Percentiles rank a stretch among this genome's conserved stretches.
Evolutionary conservation across 1,140 invertebrate species (phyloP).

Genomic region (Dreissena polymorpha): DNA sequence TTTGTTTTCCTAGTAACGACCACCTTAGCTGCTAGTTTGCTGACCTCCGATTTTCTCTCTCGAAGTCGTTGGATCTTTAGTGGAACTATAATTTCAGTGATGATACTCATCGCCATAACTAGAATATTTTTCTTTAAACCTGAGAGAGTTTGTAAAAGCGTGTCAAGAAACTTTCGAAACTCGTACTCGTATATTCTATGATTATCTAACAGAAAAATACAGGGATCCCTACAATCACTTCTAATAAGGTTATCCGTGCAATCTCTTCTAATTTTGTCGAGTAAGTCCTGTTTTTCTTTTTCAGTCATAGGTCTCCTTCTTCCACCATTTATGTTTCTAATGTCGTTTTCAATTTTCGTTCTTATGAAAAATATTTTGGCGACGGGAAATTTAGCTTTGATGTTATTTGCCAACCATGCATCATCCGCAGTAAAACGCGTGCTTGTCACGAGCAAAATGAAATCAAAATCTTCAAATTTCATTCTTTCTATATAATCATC

Average conservation of each 20-base stretch:
- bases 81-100: too few species aligned
- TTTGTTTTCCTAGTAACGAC: too few species aligned
- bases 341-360: background rate
- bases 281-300: background rate
- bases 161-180: background rate
- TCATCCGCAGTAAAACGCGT: background rate
- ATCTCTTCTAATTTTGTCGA: background rate
- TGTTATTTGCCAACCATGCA: background rate
- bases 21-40: too few species aligned
- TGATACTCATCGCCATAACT: too few species aligned
- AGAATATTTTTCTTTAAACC: background rate
- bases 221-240: background rate
- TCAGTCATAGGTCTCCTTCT: background rate
- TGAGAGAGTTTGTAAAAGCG: background rate
- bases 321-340: background rate
- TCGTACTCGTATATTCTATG: background rate
- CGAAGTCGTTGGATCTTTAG: too few species aligned
- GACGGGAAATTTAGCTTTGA: background rate
- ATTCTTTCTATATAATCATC: slow-evolving; percentile 3
- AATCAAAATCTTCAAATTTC: background rate
- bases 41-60: too few species aligned
- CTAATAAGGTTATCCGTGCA: background rate
- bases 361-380: background rate
- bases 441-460: background rate
- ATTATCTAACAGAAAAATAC: slow-evolving; percentile 6